These are phyloP conservation scores for Iguana delicatissima DNA, from an alignment of 2,797 vertebrate genomes.

Conservation along the genomic window DNA sequence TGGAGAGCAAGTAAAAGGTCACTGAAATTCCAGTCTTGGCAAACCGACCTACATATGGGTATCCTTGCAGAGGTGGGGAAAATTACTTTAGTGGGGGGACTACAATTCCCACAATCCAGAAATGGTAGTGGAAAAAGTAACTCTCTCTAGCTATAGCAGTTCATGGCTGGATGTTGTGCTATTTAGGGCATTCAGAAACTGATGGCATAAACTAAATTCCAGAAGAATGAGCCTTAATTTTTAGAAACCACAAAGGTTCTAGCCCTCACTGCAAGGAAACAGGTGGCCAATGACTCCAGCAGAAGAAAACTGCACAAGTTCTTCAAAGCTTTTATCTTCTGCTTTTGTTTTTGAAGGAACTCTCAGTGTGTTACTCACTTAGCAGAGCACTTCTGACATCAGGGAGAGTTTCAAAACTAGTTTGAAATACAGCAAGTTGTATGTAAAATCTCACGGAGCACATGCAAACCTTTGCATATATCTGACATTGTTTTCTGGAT, in stretches of 20 bases:
- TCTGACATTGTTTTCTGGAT: not conserved
- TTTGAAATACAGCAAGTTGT: not conserved
- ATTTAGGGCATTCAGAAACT: not conserved
- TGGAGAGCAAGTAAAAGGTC: not conserved
- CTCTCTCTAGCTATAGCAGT: not conserved
- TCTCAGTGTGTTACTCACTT: not conserved
- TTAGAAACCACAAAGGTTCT: not conserved
- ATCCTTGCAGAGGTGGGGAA: not conserved
- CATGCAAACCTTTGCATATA: not conserved
- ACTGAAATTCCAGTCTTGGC: not conserved
- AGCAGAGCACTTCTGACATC: not conserved
- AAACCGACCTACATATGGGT: not conserved
- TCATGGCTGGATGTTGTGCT: not conserved
- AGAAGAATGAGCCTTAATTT: not conserved
- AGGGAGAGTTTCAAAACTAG: not conserved
- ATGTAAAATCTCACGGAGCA: not conserved
- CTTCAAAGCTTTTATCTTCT: not conserved
- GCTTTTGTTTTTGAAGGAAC: not conserved
- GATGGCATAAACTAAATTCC: accelerated
- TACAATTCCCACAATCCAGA: too few relatives aligned
- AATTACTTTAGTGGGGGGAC: too few relatives aligned
- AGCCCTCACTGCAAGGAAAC: not conserved
- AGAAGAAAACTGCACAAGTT: not conserved
- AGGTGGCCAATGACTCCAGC: not conserved
- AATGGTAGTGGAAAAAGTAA: too few relatives aligned